Evolutionary conservation across 1,140 invertebrate genomes (phyloP).

Genomic region (Euura lappo): DNA sequence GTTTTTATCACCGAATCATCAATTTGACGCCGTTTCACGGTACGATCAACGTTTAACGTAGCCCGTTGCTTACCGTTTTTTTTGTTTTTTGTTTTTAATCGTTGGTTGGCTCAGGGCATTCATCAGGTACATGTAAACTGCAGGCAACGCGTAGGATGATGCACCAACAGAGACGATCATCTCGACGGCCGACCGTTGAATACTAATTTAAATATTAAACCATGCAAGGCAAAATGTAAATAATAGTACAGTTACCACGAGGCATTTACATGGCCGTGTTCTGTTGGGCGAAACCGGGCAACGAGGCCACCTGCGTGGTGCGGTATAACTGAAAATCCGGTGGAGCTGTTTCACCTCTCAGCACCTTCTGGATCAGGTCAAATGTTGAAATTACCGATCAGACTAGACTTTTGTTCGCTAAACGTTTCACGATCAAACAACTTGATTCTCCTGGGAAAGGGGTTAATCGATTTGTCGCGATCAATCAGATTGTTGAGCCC

Average conservation of each 20-base stretch:
- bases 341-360: neutral
- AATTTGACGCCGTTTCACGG: neutral
- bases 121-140: neutral
- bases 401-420: neutral
- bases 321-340: neutral
- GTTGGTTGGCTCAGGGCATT: neutral
- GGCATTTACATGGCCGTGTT: constrained; percentile 37
- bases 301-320: neutral
- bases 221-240: constrained; percentile 37
- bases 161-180: neutral
- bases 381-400: neutral
- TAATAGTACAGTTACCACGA: constrained; percentile 32
- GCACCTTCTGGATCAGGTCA: neutral
- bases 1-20: too few relatives aligned
- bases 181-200: neutral
- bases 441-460: neutral
- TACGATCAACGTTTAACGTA: neutral
- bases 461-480: neutral
- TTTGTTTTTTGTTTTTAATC: neutral
- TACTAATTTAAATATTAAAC: constrained; percentile 41
- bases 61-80: neutral
- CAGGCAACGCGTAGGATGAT: neutral
- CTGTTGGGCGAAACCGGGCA: neutral
- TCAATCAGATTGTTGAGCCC: neutral
- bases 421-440: neutral